Evolutionary conservation across 1,140 invertebrate genomes (phyloP).

Genomic region (Dinoponera quadriceps): DNA sequence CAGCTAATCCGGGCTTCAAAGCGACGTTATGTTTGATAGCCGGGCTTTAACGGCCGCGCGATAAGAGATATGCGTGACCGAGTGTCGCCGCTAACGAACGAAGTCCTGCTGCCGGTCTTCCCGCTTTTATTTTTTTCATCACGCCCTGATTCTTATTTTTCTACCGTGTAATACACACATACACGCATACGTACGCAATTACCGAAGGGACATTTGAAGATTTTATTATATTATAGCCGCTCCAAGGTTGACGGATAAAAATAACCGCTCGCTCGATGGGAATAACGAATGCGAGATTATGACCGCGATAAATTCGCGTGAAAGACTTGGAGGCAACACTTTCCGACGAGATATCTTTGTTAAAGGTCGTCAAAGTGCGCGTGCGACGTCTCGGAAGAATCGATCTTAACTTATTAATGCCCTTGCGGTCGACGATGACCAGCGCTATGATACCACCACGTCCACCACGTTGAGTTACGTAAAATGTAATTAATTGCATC

Average conservation of each 20-base stretch:
- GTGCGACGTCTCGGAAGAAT: too few species aligned
- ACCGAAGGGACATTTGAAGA: slow-evolving; percentile 4
- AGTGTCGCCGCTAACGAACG: slow-evolving; percentile 23
- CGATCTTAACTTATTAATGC: too few species aligned
- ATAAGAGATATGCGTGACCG: slow-evolving; percentile 42
- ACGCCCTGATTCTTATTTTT: neutral
- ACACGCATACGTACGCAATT: neutral
- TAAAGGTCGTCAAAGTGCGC: neutral
- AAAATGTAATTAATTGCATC: too few species aligned
- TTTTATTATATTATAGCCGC: slow-evolving; percentile 11
- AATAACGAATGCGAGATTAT: slow-evolving; percentile 9
- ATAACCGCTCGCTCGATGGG: neutral
- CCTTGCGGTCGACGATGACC: too few species aligned
- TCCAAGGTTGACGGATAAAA: slow-evolving; percentile 10
- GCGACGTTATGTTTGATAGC: slow-evolving; percentile 60
- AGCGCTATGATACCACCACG: too few species aligned
- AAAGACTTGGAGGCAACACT: neutral
- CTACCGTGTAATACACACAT: neutral
- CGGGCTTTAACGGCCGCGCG: slow-evolving; percentile 46
- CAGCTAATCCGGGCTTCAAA: slow-evolving; percentile 55
- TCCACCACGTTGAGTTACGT: too few species aligned
- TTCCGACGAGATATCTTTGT: neutral
- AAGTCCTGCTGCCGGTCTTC: too few species aligned
- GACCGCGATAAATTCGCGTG: neutral
- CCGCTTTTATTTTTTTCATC: slow-evolving; percentile 18